Percentiles rank a stretch among this genome's conserved stretches.
Conservation (phyloP, 2,888 invertebrate genomes). For the Eupithecia insigniata region DNA sequence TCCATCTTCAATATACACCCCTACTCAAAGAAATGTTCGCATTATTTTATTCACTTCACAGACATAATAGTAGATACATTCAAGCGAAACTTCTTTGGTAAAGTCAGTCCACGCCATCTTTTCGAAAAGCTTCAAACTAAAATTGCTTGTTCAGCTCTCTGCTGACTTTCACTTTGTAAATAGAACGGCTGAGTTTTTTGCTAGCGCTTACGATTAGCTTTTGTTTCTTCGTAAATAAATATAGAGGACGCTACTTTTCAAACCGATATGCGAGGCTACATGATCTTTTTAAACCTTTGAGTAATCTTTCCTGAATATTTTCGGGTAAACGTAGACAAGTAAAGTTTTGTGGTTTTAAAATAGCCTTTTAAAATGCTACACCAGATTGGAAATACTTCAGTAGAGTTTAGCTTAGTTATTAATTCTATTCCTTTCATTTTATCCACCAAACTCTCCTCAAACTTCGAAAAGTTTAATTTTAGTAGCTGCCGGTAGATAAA, state of each 20-base stretch:
- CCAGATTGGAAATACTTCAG: background rate
- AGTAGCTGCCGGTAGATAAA: constrained; percentile 20
- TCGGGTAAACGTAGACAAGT: background rate
- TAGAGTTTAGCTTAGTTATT: background rate
- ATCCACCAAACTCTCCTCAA: constrained; percentile 5
- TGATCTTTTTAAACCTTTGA: background rate
- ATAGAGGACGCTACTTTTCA: constrained; percentile 18
- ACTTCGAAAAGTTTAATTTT: constrained; percentile 16
- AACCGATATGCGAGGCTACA: background rate
- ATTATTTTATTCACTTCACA: background rate
- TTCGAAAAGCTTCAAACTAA: constrained; percentile 19
- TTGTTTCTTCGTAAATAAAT: constrained; percentile 9
- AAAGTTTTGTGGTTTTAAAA: background rate
- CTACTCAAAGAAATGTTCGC: background rate
- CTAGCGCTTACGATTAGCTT: background rate
- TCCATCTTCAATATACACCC: background rate
- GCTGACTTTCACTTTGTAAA: constrained; percentile 24
- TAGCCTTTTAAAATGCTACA: background rate
- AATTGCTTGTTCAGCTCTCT: background rate
- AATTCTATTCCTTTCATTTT: constrained; percentile 9
- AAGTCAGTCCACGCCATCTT: constrained; percentile 34
- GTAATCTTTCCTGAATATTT: background rate
- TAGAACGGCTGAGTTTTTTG: background rate
- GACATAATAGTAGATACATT: too few relatives aligned
- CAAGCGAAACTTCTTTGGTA: background rate